Conservation (phyloP, 2,113 vertebrate species). For the Anseranas semipalmata region DNA sequence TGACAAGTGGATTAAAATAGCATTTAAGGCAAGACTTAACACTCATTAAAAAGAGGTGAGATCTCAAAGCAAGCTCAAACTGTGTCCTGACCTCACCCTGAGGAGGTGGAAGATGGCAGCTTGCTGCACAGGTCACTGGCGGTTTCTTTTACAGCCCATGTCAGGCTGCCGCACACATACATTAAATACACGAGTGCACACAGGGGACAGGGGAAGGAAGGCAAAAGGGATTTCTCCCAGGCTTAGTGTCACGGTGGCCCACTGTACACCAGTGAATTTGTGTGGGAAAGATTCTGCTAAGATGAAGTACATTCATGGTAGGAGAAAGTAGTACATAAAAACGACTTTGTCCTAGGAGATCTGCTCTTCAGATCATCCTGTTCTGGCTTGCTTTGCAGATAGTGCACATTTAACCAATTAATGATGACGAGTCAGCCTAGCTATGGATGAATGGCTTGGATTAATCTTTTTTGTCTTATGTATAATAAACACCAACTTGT, state of each 20-base stretch:
- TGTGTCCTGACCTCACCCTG: not conserved
- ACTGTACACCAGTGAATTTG: not conserved
- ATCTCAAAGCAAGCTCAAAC: slow-evolving; percentile 1
- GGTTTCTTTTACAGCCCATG: not conserved
- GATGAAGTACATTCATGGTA: not conserved
- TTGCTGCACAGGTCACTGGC: not conserved
- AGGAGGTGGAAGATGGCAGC: not conserved
- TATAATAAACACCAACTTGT: slow-evolving; percentile 50
- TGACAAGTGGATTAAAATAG: slow-evolving; percentile 18
- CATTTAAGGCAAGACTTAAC: not conserved
- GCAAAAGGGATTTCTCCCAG: not conserved
- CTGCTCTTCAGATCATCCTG: slow-evolving; percentile 4
- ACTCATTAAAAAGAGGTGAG: not conserved
- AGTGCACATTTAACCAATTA: slow-evolving; percentile 15
- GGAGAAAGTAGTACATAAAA: not conserved
- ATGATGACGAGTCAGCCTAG: slow-evolving; percentile 25
- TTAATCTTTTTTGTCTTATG: slow-evolving; percentile 49
- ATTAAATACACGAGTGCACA: not conserved
- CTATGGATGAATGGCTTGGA: slow-evolving; percentile 36
- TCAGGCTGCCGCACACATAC: not conserved
- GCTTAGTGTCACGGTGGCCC: not conserved
- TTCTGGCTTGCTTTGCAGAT: slow-evolving; percentile 9
- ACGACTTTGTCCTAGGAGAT: not conserved
- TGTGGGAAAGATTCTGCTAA: not conserved
- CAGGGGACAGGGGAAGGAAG: not conserved